Percentiles rank a stretch among this genome's conserved stretches.
phyloP scores from a whole-genome alignment of 2,888 invertebrate species.

The Apotomis betuletana region DNA sequence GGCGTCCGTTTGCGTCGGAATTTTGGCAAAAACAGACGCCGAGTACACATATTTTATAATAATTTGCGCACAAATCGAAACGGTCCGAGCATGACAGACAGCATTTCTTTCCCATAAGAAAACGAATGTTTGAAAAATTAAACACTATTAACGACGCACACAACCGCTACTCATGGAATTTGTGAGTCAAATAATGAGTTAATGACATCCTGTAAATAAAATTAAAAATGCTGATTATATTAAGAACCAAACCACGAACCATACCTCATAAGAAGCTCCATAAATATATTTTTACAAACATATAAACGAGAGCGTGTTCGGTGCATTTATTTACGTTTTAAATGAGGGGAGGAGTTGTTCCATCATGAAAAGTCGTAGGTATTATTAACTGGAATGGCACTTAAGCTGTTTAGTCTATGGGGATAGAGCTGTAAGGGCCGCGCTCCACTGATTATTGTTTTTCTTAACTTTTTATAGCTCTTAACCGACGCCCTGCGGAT shows the following conservation, averaged over 20 bases:
- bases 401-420: constrained; percentile 34
- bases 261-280: constrained; percentile 24
- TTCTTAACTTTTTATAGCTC: constrained; percentile 72
- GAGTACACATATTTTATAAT: too few relatives aligned
- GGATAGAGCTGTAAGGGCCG: constrained; percentile 49
- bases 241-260: constrained; percentile 7
- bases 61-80: too few relatives aligned
- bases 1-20: too few relatives aligned
- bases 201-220: constrained; percentile 9
- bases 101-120: too few relatives aligned
- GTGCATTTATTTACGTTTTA: constrained; percentile 42
- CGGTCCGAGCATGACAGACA: too few relatives aligned
- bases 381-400: constrained; percentile 7
- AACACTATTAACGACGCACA: not conserved
- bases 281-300: constrained; percentile 36
- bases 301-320: constrained; percentile 34
- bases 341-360: constrained; percentile 30
- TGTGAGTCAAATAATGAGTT: not conserved
- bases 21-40: too few relatives aligned
- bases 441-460: constrained; percentile 74
- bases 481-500: constrained; percentile 23
- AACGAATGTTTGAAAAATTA: not conserved
- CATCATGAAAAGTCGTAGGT: not conserved
- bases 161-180: not conserved
- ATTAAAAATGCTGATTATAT: constrained; percentile 6